These are phyloP conservation scores for Oryzaephilus surinamensis DNA, from an alignment of 1,140 invertebrate species.

Conservation along the genomic window DNA sequence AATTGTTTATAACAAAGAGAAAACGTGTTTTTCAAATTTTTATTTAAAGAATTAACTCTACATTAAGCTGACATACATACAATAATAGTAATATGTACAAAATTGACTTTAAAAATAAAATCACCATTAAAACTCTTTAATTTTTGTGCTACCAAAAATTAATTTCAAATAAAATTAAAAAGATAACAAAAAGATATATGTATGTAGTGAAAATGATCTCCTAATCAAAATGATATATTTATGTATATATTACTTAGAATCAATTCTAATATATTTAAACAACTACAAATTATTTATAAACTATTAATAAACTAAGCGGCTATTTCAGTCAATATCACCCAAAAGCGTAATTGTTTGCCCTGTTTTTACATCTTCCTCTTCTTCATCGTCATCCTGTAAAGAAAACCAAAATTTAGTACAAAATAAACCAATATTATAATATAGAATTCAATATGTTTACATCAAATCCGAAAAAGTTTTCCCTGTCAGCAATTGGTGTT, in stretches of 20 bases:
- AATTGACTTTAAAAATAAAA: not conserved
- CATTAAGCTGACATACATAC: not conserved
- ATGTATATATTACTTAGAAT: too few relatives aligned
- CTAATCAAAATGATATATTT: not conserved
- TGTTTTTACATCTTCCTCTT: conserved; percentile 22
- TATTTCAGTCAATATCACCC: conserved; percentile 22
- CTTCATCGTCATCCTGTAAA: conserved; percentile 26
- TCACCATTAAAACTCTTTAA: too few relatives aligned
- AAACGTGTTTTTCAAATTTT: too few relatives aligned
- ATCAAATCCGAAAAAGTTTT: conserved; percentile 80
- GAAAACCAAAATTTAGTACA: not conserved
- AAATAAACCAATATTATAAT: conserved; percentile 1
- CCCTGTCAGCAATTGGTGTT: conserved; percentile 52
- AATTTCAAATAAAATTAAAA: not conserved
- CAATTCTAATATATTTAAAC: not conserved
- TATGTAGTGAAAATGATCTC: too few relatives aligned
- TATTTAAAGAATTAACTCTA: not conserved
- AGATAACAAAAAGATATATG: not conserved
- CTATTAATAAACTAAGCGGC: not conserved
- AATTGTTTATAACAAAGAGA: too few relatives aligned
- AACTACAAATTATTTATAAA: not conserved
- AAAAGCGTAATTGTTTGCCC: conserved; percentile 29
- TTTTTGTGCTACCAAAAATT: too few relatives aligned
- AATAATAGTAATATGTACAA: not conserved
- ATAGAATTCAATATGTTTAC: conserved; percentile 43